Base-by-base conservation (phyloP, 2,797 vertebrate species). In the Tympanoctomys barrerae region DNA sequence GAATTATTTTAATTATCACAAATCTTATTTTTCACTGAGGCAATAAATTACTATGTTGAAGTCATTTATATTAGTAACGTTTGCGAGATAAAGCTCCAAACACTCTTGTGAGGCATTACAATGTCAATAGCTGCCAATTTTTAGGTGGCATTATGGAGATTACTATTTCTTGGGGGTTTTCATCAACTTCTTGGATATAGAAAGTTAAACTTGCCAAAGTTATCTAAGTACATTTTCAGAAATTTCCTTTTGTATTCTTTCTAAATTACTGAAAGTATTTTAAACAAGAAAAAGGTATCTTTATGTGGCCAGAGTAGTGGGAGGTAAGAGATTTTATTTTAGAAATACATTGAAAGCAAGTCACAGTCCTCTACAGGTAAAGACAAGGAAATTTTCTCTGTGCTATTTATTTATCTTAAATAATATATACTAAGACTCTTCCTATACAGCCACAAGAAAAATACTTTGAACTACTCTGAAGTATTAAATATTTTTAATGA, bases 1-100 rank as follows among this genome's bases (percentile, higher is more conserved):
- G 85, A 61, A 10, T 75, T 90, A 89, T 86, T 93, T 94, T 92
- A 96, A 94, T 95, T 92, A 95, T 84, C 77, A 59, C n/a, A 89
- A 39, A 57, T 49, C 1, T 92, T 49, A 24, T 71, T 90, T 96
- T 91, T 73, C n/a, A 94, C 31, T 5, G 24, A 80, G 62, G 54
- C 33, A 79, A 75, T 31, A 70, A 10, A 19, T 95, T 93, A 90
- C 61, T 95, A 70, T 46, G 57, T 61, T 94, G 28, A 13, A 62
- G 62, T 89, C 21, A 88, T 95, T 91, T 77, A n/a, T 95, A 91
- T 68, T 89, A 95, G 90, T 87, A 62, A 90, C 71, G 31, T 79
- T 91, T 66, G 24, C 33, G 24, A 66, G 42, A 2, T 36, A 87
- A 49, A 89, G 46, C 66, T 81, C 91, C 24, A 94, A 61, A 91